Base-by-base conservation (phyloP, 2,797 vertebrate species). In the Lacerta viridis region DNA sequence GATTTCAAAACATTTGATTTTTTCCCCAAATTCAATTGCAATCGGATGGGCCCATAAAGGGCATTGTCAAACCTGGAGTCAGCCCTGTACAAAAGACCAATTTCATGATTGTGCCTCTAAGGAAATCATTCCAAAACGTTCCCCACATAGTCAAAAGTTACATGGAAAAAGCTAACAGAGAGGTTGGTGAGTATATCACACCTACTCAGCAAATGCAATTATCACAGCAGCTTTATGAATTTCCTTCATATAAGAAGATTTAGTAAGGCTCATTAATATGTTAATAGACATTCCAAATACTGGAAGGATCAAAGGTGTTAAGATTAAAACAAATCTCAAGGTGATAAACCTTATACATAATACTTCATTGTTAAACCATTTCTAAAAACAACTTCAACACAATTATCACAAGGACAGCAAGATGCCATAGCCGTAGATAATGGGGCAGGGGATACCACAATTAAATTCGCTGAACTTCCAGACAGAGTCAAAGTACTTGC, bases 311-410 rank as follows among this genome's bases (percentile, higher is more conserved):
- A 13, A n/a, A 89, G 61, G 23, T 29, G 20, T 76, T 88, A 33
- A n/a, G 64, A 25, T 89, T 92, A 89, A 93, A 90, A 87, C n/a
- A 66, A 59, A 85, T 20, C 23, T 23, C 72, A 82, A 46, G 33
- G 68, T 80, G 83, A 89, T 50, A 41, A 64, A 33, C 36, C 41
- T 50, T 71, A 5, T 5, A 25, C 3, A 17, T 27, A 83, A 69
- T 33, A 68, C 10, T 25, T 61, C 25, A 75, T 61, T 84, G 29
- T 25, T 78, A 55, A 55, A 72, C 1, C 46, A 46, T 13, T 79
- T 72, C 55, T 18, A 39, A 50, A 78, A 23, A 80, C 41, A 74
- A 2, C 7, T 27, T 68, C n/a, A 64, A 36, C 17, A 72, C 18
- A 71, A 74, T 79, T 68, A 13, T n/a, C 84, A 87, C 83, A 84